Evolutionary conservation across 2,113 vertebrate species (phyloP).

Genomic region (Crotalus horridus): DNA sequence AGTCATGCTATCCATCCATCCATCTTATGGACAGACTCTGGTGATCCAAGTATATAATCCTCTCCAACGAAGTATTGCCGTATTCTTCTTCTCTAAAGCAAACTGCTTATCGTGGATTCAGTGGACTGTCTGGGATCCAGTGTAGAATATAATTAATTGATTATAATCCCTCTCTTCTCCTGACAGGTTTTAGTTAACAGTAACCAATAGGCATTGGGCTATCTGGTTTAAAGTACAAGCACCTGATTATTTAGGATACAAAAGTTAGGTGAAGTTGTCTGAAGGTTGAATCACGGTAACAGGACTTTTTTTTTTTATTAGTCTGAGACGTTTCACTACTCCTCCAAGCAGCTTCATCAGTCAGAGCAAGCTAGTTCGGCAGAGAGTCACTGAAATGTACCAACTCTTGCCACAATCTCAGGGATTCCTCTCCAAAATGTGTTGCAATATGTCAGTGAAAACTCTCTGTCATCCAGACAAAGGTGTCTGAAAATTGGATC

Average conservation of each 20-base stretch:
- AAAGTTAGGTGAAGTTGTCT: background rate
- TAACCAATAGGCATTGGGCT: background rate
- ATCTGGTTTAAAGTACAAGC: background rate
- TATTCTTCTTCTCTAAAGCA: background rate
- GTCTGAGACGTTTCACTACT: background rate
- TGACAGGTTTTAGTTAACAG: background rate
- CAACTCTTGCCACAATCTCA: background rate
- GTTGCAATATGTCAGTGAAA: background rate
- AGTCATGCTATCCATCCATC: background rate
- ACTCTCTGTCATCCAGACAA: background rate
- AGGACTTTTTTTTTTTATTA: background rate
- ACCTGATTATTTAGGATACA: background rate
- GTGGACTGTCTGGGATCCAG: background rate
- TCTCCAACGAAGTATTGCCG: background rate
- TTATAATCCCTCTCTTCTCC: background rate
- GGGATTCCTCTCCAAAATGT: background rate
- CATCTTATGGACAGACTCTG: too few relatives aligned
- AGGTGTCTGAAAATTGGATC: background rate
- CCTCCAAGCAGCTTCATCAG: background rate
- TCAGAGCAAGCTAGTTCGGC: background rate
- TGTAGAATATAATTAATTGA: background rate
- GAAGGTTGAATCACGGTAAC: background rate
- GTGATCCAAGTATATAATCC: background rate
- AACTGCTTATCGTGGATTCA: background rate
- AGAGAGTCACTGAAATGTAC: background rate